Evolutionary conservation across 2,888 invertebrate genomes (phyloP), one percentile per base, ranked within the genome.

Genomic region (Dynastes maya): DNA sequence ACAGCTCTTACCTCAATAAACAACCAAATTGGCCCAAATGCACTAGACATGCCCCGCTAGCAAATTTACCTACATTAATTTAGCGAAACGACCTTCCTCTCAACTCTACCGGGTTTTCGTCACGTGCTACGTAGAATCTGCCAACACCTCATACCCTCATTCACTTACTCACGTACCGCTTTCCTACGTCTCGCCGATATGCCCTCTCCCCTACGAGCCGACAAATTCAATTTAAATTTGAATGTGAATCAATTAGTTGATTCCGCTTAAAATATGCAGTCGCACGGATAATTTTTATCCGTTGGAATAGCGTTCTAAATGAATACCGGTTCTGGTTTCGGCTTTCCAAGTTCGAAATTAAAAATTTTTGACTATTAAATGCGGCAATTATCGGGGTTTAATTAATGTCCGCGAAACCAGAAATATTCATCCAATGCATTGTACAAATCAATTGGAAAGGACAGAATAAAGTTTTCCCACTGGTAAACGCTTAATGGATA

Each of bases 31-130:
- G 83, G 83, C 82, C 81, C 81, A 82, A 83, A 82, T 82, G 81
- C 79, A 82, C 80, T 79, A 82, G 80, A 82, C 82, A 81, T 80
- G 80, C 78, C 80, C 81, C 82, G 79, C 78, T 78, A 80, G 82
- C 82, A 82, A 82, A 83, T 83, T 83, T 83, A 83, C 83, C 83
- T 82, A 82, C 83, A 83, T 83, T 83, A 83, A 83, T 83, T 83
- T 83, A 80, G 80, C 80, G 81, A 78, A 83, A 82, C 82, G 79
- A 82, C 80, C 80, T 75, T 51, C 70, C 63, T 68, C 79, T 64
- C 64, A 32, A 64, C 72, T 64, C 22, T 40, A 11, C 22, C 63
- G 71, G 68, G 61, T 68, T 71, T 77, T 55, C 77, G 32, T 61
- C 71, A 70, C 64, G 64, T 53, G 51, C 64, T 64, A 49, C 32